Evolutionary conservation across 2,888 invertebrate genomes (phyloP).

Genomic region (Hirtodrosophila trivittata): DNA sequence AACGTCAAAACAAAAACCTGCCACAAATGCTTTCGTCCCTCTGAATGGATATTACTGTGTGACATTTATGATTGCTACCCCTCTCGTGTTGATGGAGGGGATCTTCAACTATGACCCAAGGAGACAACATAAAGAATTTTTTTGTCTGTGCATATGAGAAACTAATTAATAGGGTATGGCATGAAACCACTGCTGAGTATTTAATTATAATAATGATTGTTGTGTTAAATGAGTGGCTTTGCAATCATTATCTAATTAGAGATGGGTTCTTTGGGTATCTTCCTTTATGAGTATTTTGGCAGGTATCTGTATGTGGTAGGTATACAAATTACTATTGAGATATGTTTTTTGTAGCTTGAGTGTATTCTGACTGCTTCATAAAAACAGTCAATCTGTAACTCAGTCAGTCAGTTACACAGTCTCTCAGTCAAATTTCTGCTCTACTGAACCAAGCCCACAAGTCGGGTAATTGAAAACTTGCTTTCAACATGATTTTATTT

Average conservation of each 20-base stretch:
- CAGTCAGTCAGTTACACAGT: conserved; percentile 12
- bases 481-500: conserved; percentile 29
- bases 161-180: conserved; percentile 47
- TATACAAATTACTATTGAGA: too few relatives aligned
- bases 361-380: conserved; percentile 4
- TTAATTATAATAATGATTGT: conserved; percentile 47
- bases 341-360: conserved; percentile 31
- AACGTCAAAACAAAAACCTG: too few relatives aligned
- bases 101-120: conserved; percentile 2
- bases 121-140: conserved; percentile 3
- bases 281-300: neutral
- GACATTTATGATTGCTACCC: conserved; percentile 44
- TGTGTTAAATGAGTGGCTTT: conserved; percentile 8
- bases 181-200: conserved; percentile 41
- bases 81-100: neutral
- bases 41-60: conserved; percentile 17
- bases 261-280: conserved; percentile 13
- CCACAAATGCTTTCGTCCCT: neutral
- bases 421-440: conserved; percentile 52
- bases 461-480: conserved; percentile 40
- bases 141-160: conserved; percentile 20
- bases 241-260: conserved; percentile 51
- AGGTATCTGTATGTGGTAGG: conserved; percentile 26
- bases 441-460: conserved; percentile 47
- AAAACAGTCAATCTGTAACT: conserved; percentile 15